A percentile compares a stretch with the other conserved stretches of the same genome.
These are phyloP conservation scores for Pogonomyrmex californicus DNA, from an alignment of 1,140 invertebrate species.

Conservation along the genomic window DNA sequence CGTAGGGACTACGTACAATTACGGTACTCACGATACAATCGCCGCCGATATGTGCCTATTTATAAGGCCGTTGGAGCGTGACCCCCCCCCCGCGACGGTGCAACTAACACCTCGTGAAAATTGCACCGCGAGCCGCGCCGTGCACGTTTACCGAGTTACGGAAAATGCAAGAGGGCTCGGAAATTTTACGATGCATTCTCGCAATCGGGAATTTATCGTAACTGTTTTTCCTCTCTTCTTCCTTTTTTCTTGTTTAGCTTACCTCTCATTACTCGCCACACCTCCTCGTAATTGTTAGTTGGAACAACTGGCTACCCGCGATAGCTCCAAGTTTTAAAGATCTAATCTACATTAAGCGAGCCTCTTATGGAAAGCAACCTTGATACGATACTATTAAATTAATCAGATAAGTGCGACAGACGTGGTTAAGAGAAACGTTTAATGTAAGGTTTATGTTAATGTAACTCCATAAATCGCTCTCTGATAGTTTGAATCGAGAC, in stretches of 20 bases:
- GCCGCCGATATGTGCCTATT: conserved; percentile 74
- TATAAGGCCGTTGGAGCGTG: conserved; percentile 54
- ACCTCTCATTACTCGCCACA: conserved; percentile 46
- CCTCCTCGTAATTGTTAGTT: conserved; percentile 43
- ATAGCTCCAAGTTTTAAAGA: conserved; percentile 46
- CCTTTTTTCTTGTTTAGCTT: neutral
- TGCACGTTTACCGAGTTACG: neutral
- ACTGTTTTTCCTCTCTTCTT: neutral
- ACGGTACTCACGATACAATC: conserved; percentile 80
- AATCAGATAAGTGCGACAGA: conserved; percentile 49
- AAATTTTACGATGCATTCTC: conserved; percentile 29
- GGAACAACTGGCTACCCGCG: conserved; percentile 32
- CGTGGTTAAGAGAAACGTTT: conserved; percentile 28
- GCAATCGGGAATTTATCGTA: conserved; percentile 40
- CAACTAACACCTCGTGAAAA: conserved; percentile 27
- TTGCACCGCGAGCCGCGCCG: conserved; percentile 12
- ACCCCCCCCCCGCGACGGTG: conserved; percentile 15
- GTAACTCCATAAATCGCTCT: neutral
- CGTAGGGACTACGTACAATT: conserved; percentile 81
- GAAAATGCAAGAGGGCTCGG: neutral
- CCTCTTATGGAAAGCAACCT: conserved; percentile 20
- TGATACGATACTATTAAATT: conserved; percentile 51
- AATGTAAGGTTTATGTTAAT: conserved; percentile 19
- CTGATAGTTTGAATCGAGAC: neutral
- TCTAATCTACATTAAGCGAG: conserved; percentile 46